Evolutionary conservation across 2,888 invertebrate species (phyloP).

Genomic region (Thymelicus sylvestris): DNA sequence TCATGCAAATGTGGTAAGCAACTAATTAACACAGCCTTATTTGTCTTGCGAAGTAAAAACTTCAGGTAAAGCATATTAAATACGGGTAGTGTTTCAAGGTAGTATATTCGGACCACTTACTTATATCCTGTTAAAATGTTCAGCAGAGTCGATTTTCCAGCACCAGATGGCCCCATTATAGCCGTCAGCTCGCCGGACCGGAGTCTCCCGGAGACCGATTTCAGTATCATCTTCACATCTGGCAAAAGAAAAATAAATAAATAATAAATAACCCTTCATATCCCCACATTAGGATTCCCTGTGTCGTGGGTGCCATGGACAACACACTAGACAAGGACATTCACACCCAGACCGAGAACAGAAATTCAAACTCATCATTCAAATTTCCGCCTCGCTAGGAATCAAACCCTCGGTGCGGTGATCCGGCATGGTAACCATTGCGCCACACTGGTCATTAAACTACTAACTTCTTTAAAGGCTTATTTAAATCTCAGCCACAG

Average conservation of each 20-base stretch:
- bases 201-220: constrained; percentile 94
- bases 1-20: not conserved
- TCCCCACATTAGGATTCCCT: too few relatives aligned
- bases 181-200: constrained; percentile 96
- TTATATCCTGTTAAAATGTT: constrained; percentile 98
- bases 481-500: not conserved
- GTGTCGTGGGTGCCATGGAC: too few relatives aligned
- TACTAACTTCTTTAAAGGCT: constrained; percentile 2
- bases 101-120: constrained; percentile 84
- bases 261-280: too few relatives aligned
- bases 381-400: too few relatives aligned
- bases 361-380: too few relatives aligned
- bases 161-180: constrained; percentile 98
- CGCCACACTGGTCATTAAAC: too few relatives aligned
- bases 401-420: too few relatives aligned
- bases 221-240: constrained; percentile 95
- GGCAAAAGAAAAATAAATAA: constrained; percentile 63
- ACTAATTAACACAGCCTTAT: not conserved
- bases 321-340: too few relatives aligned
- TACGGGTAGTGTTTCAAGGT: constrained; percentile 14
- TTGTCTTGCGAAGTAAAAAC: not conserved
- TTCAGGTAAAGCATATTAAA: not conserved
- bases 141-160: constrained; percentile 96
- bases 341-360: too few relatives aligned
- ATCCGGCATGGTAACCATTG: too few relatives aligned